Conservation (phyloP, 1,140 invertebrate species). For the Paraescarpia echinospica region DNA sequence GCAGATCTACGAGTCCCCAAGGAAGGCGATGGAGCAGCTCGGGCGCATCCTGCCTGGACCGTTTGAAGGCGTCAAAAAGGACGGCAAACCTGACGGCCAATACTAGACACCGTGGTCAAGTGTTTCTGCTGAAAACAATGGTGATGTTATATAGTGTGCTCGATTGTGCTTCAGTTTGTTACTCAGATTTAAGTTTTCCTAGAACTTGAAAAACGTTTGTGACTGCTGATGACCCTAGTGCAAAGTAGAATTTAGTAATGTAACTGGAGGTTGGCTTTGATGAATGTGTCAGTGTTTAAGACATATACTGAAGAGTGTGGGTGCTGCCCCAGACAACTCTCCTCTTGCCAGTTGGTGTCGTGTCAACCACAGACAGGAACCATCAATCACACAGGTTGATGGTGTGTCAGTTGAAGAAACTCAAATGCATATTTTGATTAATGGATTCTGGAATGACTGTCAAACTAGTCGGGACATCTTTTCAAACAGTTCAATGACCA, state of each 20-base stretch:
- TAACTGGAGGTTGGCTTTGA: not conserved
- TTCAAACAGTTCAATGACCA: not conserved
- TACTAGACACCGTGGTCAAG: not conserved
- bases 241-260: not conserved
- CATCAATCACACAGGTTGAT: not conserved
- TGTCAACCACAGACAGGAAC: not conserved
- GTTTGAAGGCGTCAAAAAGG: not conserved
- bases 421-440: not conserved
- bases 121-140: not conserved
- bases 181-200: not conserved
- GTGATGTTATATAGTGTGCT: not conserved
- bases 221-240: not conserved
- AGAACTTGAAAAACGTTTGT: not conserved
- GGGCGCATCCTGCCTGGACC: not conserved
- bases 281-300: not conserved
- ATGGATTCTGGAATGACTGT: not conserved
- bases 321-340: too few species aligned
- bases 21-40: not conserved
- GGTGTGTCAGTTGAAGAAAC: not conserved
- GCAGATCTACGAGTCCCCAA: not conserved
- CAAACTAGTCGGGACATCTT: not conserved
- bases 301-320: not conserved
- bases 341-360: too few species aligned
- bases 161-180: not conserved
- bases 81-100: not conserved